Conservation (phyloP, 2,888 invertebrate genomes). For the Notodonta ziczac region DNA sequence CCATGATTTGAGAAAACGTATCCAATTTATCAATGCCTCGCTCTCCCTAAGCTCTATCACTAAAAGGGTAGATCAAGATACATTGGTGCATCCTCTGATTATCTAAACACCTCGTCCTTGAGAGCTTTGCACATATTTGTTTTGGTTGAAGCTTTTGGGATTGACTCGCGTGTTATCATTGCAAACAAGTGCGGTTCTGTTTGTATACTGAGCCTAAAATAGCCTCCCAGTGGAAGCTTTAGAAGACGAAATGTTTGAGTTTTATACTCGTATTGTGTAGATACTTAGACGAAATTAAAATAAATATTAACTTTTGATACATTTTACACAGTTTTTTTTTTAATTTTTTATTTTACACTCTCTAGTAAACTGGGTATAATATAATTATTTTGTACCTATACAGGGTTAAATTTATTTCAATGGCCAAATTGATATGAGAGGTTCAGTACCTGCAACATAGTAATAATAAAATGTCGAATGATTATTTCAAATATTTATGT, state of each 20-base stretch:
- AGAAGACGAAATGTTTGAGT: constrained; percentile 37
- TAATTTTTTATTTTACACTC: no score
- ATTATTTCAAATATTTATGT: no score
- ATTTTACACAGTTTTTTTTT: not conserved
- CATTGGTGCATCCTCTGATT: constrained; percentile 28
- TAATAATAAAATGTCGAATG: no score
- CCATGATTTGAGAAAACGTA: not conserved
- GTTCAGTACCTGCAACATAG: no score
- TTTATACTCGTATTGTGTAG: constrained; percentile 19
- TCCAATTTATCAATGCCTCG: constrained; percentile 2
- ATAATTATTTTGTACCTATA: no score
- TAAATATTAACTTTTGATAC: not conserved
- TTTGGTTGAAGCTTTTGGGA: constrained; percentile 65
- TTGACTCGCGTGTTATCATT: constrained; percentile 73
- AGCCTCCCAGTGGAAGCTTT: constrained; percentile 13
- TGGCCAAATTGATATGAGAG: no score
- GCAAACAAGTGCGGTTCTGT: constrained; percentile 68
- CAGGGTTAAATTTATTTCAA: no score
- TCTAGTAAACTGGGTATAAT: no score
- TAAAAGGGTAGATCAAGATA: constrained; percentile 7
- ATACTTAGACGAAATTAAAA: not conserved
- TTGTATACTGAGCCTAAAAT: constrained; percentile 36
- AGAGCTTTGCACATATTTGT: constrained; percentile 76
- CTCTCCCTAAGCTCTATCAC: not conserved
- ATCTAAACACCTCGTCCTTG: constrained; percentile 56